phyloP scores from a whole-genome alignment of 2,797 vertebrate genomes.

The Oreonectes daqikongensis region DNA sequence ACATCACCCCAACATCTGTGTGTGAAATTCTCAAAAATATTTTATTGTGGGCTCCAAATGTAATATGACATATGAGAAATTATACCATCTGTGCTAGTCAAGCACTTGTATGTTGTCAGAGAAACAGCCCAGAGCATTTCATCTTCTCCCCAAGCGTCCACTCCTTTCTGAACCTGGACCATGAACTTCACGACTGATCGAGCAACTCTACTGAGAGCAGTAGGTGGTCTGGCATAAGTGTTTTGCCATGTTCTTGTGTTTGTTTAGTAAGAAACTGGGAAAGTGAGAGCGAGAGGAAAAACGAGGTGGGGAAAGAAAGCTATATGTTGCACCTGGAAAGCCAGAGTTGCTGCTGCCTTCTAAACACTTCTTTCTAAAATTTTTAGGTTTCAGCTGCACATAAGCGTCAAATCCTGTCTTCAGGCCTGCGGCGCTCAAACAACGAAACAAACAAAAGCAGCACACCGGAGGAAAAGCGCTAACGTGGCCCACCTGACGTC shows the following conservation, averaged over 20 bases:
- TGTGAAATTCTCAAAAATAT: neutral
- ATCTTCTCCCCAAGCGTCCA: constrained; percentile 8
- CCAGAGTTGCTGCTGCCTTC: neutral
- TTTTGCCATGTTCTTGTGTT: constrained; percentile 59
- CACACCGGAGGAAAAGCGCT: neutral
- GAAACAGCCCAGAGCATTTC: constrained; percentile 6
- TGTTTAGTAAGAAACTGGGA: constrained; percentile 1
- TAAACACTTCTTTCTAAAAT: constrained; percentile 14
- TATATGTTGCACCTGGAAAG: constrained; percentile 30
- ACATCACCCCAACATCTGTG: neutral
- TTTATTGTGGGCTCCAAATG: neutral
- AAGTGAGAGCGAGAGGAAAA: neutral
- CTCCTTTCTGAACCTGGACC: constrained; percentile 15
- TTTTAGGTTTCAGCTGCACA: constrained; percentile 32
- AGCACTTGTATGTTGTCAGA: neutral
- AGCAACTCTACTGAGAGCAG: constrained; percentile 43
- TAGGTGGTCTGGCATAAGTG: constrained; percentile 63
- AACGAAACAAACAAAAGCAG: constrained; percentile 11
- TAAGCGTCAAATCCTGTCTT: constrained; percentile 6
- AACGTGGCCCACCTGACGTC: neutral
- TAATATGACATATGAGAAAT: constrained; percentile 20
- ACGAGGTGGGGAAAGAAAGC: constrained; percentile 54
- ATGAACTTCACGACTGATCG: constrained; percentile 21
- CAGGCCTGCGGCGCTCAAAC: constrained; percentile 19
- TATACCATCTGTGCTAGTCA: constrained; percentile 3